Evolutionary conservation across 2,113 vertebrate genomes (phyloP), one percentile per base, ranked within the genome.

Genomic region (Gavia stellata): DNA sequence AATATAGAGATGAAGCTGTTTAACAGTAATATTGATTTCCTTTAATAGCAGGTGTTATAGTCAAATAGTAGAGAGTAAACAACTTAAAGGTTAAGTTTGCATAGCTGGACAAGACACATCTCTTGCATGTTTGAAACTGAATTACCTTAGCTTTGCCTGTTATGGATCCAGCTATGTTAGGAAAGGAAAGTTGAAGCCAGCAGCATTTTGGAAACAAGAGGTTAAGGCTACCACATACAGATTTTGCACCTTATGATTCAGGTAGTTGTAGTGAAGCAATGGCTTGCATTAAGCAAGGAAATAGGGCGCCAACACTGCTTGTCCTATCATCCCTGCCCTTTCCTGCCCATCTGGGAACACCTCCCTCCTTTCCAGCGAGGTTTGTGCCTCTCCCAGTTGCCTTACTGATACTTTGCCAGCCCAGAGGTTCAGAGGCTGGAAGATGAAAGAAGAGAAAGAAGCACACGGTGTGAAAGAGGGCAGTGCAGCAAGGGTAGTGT

Each of bases 51-150:
- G 55, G 23, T 23, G 23, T 80, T 96, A n/a, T 26, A 66, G 53
- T 88, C 90, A 90, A 92, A 82, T 13, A 90, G 52, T 12, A 78
- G 63, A 67, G 79, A 83, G 74, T 50, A 88, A 94, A 80, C 74
- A 83, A 16, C n/a, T 50, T 83, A 94, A 92, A 96, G 66, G 53
- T 88, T 90, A 73, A 12, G 33, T 95, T 94, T 95, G 79, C 85
- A 93, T 66, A 66, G 58, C 58, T 58, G 88, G 63, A 38, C 3
- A 10, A 49, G 79, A 28, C 42, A 34, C 38, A 8, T 58, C 44
- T 78, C 86, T 72, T 49, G 44, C 0, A 0, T 67, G n/a, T 81
- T 83, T 92, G 84, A 52, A 79, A 52, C 20, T 33, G 36, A 65
- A 77, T 86, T 79, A 10, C 17, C 10, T 73, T 62, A 47, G 17